These are phyloP conservation scores for Tetragonula clypearis DNA, from an alignment of 1,140 invertebrate genomes.

Conservation along the genomic window DNA sequence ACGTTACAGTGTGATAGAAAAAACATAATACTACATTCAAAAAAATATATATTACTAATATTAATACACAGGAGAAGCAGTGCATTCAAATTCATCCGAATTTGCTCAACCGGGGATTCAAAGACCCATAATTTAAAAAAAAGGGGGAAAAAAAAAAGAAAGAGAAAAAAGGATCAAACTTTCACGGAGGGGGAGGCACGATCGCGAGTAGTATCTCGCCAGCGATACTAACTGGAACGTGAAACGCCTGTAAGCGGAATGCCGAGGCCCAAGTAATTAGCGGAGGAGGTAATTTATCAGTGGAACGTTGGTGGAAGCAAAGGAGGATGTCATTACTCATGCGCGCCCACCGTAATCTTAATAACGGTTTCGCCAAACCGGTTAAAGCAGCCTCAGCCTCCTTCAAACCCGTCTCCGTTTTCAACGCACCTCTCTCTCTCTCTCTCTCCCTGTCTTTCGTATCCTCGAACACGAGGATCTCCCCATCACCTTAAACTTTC, in stretches of 20 bases:
- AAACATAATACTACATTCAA: too few species aligned
- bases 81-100: too few species aligned
- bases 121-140: not conserved
- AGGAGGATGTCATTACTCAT: slow-evolving; percentile 71
- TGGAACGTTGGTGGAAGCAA: slow-evolving; percentile 50
- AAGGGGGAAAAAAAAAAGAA: not conserved
- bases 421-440: not conserved
- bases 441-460: not conserved
- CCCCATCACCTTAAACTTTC: not conserved
- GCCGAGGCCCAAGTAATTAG: slow-evolving; percentile 66
- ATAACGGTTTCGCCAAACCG: slow-evolving; percentile 60
- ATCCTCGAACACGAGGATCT: not conserved
- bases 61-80: too few species aligned
- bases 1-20: too few species aligned
- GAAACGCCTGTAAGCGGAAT: slow-evolving; percentile 66
- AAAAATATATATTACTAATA: too few species aligned
- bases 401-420: not conserved
- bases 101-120: too few species aligned
- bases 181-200: not conserved
- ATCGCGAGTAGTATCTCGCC: slow-evolving; percentile 32
- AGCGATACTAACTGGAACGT: slow-evolving; percentile 44
- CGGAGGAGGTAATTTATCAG: slow-evolving; percentile 69
- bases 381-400: slow-evolving; percentile 30
- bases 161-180: not conserved
- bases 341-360: slow-evolving; percentile 67